Conservation (phyloP, 2,888 invertebrate species). For the Apoderus coryli region DNA sequence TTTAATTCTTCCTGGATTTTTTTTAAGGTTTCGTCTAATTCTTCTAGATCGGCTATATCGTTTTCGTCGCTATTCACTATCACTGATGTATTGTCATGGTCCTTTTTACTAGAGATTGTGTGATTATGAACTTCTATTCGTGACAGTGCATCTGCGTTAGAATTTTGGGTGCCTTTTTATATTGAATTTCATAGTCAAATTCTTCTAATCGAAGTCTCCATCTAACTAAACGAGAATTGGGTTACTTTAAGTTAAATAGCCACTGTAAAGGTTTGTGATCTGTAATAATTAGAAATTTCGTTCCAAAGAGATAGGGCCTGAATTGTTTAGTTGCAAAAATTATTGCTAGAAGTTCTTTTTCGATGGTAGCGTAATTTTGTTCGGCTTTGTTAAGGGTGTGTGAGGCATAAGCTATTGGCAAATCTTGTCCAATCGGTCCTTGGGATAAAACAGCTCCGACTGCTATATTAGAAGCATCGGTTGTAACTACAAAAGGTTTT, state of each 20-base stretch:
- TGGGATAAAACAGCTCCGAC: slow-evolving; percentile 24
- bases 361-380: slow-evolving; percentile 19
- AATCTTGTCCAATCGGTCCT: slow-evolving; percentile 21
- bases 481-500: slow-evolving; percentile 21
- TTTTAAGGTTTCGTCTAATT: too few relatives aligned
- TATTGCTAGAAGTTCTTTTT: slow-evolving; percentile 24
- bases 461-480: slow-evolving; percentile 23
- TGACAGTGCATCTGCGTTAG: slow-evolving; percentile 18
- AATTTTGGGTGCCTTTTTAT: slow-evolving; percentile 20
- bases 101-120: too few relatives aligned
- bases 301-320: slow-evolving; percentile 27
- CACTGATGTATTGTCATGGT: background rate
- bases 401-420: slow-evolving; percentile 24
- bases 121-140: slow-evolving; percentile 10
- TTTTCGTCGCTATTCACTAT: background rate
- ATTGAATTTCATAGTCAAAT: slow-evolving; percentile 23
- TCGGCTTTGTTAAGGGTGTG: slow-evolving; percentile 22
- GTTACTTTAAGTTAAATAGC: slow-evolving; percentile 23
- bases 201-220: slow-evolving; percentile 24
- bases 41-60: too few relatives aligned
- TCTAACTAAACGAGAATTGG: slow-evolving; percentile 19
- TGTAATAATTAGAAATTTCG: slow-evolving; percentile 24
- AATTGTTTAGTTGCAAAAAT: slow-evolving; percentile 24
- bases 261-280: too few relatives aligned
- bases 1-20: too few relatives aligned